Percentiles rank a stretch among this genome's conserved stretches.
Conservation (phyloP, 2,797 vertebrate species). For the Sparus aurata region DNA sequence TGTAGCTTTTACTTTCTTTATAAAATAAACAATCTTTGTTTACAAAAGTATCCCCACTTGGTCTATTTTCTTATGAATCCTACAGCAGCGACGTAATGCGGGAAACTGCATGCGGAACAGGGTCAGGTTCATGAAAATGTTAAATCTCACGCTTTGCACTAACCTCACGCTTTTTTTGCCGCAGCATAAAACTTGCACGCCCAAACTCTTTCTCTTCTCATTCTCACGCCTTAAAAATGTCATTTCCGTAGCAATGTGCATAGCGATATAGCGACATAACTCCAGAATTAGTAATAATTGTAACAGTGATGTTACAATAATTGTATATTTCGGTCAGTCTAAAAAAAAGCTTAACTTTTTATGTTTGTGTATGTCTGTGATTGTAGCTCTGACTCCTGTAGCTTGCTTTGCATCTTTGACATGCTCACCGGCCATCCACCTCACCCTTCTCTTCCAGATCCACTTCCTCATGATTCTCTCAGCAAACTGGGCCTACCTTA, state of each 20-base stretch:
- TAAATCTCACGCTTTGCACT: constrained; percentile 69
- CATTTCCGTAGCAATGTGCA: constrained; percentile 47
- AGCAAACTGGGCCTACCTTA: constrained; percentile 99
- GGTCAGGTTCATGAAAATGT: constrained; percentile 30
- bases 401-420: constrained; percentile 95
- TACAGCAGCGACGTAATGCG: not conserved
- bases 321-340: constrained; percentile 43
- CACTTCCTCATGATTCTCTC: constrained; percentile 99
- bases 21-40: constrained; percentile 91
- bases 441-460: constrained; percentile 99
- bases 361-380: constrained; percentile 60
- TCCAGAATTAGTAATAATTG: constrained; percentile 31
- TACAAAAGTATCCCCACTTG: constrained; percentile 77
- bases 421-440: constrained; percentile 97
- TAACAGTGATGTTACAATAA: constrained; percentile 49
- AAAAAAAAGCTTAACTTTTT: constrained; percentile 60
- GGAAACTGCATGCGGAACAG: constrained; percentile 22
- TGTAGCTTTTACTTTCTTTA: constrained; percentile 89
- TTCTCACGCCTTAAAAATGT: constrained; percentile 43
- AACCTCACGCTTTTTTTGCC: constrained; percentile 59
- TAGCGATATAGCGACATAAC: constrained; percentile 33
- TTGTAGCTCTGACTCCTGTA: constrained; percentile 89
- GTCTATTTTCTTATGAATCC: constrained; percentile 78
- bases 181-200: constrained; percentile 62
- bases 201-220: constrained; percentile 34